Evolutionary conservation across 2,113 vertebrate genomes (phyloP), one percentile per base, ranked within the genome.

Genomic region (Probosciger aterrimus): DNA sequence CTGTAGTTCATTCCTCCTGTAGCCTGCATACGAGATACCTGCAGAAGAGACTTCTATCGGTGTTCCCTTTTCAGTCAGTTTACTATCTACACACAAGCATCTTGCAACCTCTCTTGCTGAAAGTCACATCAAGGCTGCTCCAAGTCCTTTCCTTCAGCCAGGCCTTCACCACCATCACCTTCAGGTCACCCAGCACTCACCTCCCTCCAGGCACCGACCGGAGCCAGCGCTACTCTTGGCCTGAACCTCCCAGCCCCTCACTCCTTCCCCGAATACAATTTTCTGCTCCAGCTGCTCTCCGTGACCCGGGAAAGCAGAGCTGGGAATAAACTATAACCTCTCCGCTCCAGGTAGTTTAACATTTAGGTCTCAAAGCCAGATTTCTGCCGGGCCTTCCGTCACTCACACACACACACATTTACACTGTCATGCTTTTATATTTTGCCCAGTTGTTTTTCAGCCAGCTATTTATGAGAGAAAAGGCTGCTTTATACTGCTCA

Each of bases 381-480:
- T 94, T 96, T 93, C 67, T 83, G 87, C 78, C 57, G 63, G 91
- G 90, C 84, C 92, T 78, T 52, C 88, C 37, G 31, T 91, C 95
- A 71, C 91, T 92, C 79, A 75, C 75, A 33, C 52, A 37, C 77
- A 74, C 47, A 62, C 62, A 57, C 70, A 16, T 55, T 78, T 87
- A 49, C 37, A n/a, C 80, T 79, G 33, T 27, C 75, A 37, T 28
- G 43, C n/a, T 92, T 88, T 46, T 57, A 53, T 82, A 96, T 83
- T 65, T 82, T 75, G 52, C 62, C 0, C 2, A 79, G 68, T 73
- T 97, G 71, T 85, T 97, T 97, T 92, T 82, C 64, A 93, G 92
- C 73, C 90, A 90, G 96, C 94, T 97, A 96, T 96, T 98, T 95
- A 94, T 49, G 88, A 95, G 94, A 96, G 86, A 97, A 96, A 96